Base-by-base conservation (phyloP, 2,113 vertebrate species). In the Gallinago paraguaiae region DNA sequence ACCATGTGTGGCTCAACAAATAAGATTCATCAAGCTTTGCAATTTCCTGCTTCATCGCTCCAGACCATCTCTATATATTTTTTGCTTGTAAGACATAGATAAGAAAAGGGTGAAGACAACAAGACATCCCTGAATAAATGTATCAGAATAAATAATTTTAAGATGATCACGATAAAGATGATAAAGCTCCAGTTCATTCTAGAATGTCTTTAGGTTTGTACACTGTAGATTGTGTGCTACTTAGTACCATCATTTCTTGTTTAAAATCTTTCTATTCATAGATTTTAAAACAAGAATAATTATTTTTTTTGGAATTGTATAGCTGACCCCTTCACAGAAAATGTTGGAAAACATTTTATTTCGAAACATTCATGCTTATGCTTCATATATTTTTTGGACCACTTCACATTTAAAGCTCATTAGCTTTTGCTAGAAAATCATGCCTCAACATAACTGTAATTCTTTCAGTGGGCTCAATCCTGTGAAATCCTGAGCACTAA, bases 281-380 rank as follows among this genome's bases (percentile, higher is more conserved):
- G 79, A 87, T 68, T 88, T 92, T 86, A 91, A 93, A 95, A 86
- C 15, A 88, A 82, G 43, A 92, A 51, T 48, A 4, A 6, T 60
- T 78, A 3, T 76, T 92, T 84, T 84, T 91, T 78, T 76, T 92
- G 4, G 28, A 94, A 65, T 82, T 88, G 18, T 64, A 57, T 61
- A 79, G 45, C 72, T 95, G 74, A 84, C 37, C 48, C 48, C 45
- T 82, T 92, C 76, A 63, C 51, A 91, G 56, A 90, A 97, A 89
- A 93, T 74, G 67, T 53, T 97, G 88, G 92, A 96, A 95, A 92
- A 77, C 15, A 78, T 93, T 95, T 94, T 82, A 67, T 95, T 96
- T 96, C 24, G 20, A 95, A 93, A 95, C 72, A 80, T 67, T 82
- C 45, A 61, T 84, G 69, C 74, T 95, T 86, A 74, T 86, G 50